These are phyloP conservation scores for Erebia epiphron DNA, from an alignment of 2,888 invertebrate species.

Conservation along the genomic window DNA sequence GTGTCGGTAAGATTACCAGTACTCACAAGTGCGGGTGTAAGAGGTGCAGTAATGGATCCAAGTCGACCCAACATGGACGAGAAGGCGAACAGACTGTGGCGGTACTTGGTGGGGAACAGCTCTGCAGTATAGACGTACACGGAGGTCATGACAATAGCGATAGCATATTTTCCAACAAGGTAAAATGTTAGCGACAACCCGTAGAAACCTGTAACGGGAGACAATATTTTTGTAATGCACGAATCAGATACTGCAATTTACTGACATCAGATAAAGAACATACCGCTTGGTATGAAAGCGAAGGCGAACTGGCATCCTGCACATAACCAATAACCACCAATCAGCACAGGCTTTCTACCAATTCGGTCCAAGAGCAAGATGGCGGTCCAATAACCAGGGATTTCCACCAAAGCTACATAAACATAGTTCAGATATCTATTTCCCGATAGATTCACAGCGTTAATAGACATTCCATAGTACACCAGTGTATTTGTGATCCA, in stretches of 20 bases:
- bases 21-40: slow-evolving; percentile 85
- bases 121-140: slow-evolving; percentile 87
- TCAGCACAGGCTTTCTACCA: slow-evolving; percentile 85
- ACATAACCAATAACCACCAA: slow-evolving; percentile 84
- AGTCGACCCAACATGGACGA: slow-evolving; percentile 87
- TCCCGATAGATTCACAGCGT: slow-evolving; percentile 86
- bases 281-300: slow-evolving; percentile 83
- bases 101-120: slow-evolving; percentile 85
- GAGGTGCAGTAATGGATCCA: slow-evolving; percentile 86
- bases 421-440: slow-evolving; percentile 87
- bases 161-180: slow-evolving; percentile 85
- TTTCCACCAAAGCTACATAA: slow-evolving; percentile 85
- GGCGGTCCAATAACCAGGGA: slow-evolving; percentile 87
- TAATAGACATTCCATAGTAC: slow-evolving; percentile 87
- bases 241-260: neutral
- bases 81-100: slow-evolving; percentile 85
- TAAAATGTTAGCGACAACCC: slow-evolving; percentile 76
- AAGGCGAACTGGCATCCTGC: slow-evolving; percentile 84
- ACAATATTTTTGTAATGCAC: neutral
- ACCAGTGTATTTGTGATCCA: slow-evolving; percentile 88
- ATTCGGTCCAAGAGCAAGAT: slow-evolving; percentile 84
- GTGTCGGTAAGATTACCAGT: too few species aligned
- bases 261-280: neutral
- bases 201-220: slow-evolving; percentile 2
- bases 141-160: slow-evolving; percentile 85